Base-by-base conservation (phyloP, 2,113 vertebrate species). In the Carettochelys insculpta region DNA sequence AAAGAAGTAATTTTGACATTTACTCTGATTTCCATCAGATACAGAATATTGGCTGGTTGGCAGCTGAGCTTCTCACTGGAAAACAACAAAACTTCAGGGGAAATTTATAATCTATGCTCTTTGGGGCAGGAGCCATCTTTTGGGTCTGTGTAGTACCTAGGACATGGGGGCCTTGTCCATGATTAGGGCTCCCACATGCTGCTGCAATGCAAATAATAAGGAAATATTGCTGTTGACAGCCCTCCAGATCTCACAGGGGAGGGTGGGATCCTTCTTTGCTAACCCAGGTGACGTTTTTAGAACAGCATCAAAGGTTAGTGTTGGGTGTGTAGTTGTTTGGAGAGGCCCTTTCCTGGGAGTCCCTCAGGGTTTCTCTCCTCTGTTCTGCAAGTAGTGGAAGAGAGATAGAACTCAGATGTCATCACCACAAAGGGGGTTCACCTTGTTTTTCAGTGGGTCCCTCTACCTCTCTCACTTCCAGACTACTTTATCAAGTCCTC, bases 241-340 rank as follows among this genome's bases (percentile, higher is more conserved):
- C 3, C 25, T 83, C 8, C 47, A 58, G 45, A 52, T 83, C 4
- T 25, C 41, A 6, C 11, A 11, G 52, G 12, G 0, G 0, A 43
- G 24, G 17, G 12, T 43, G 38, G 38, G 68, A 43, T 25, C 43
- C n/a, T 43, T 65, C 34, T 73, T 27, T 24, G 25, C 38, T 45
- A 24, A 25, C 41, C 38, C 41, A 41, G n/a, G 3, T 27, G 38
- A 73, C 43, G 16, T 65, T 65, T 65, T 43, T 20, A 73, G 68
- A 25, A 20, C 24, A 43, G 5, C 12, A 27, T 73, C 22, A 71
- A 25, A 73, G 11, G 68, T 43, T 25, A 43, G 41, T 27, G 68
- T 41, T 73, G 34, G 61, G 0, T 58, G 50, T 43, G 2, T 43
- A 0, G 31, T 82, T 73, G 5, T 65, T 82, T 12, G 41, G 47